These are phyloP conservation scores for Schmidtea mediterranea DNA, from an alignment of 1,140 invertebrate species.

Conservation along the genomic window DNA sequence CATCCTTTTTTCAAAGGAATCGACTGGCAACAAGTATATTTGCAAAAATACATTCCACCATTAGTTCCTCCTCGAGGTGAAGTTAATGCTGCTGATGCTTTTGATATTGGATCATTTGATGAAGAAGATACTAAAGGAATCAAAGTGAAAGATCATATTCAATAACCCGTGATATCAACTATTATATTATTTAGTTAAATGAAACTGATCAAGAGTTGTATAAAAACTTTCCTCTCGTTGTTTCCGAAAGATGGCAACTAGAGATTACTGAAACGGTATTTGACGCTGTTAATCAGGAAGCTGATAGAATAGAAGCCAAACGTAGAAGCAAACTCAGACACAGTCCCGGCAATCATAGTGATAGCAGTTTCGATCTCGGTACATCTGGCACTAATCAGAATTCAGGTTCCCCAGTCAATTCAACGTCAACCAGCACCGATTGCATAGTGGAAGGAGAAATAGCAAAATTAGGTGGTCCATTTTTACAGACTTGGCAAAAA, in stretches of 20 bases:
- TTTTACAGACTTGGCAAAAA: slow-evolving; percentile 32
- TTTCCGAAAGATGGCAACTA: slow-evolving; percentile 92
- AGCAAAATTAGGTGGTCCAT: slow-evolving; percentile 86
- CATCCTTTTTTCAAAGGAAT: slow-evolving; percentile 85
- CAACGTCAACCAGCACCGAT: slow-evolving; percentile 37
- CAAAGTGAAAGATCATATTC: background rate
- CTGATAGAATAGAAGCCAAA: slow-evolving; percentile 33
- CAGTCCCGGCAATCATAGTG: too few relatives aligned
- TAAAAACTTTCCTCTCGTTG: slow-evolving; percentile 87
- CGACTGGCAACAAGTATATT: slow-evolving; percentile 93
- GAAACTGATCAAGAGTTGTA: slow-evolving; percentile 91
- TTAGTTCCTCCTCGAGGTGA: slow-evolving; percentile 87
- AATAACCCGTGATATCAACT: too few relatives aligned
- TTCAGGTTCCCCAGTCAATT: too few relatives aligned
- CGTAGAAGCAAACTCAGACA: too few relatives aligned
- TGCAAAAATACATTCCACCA: slow-evolving; percentile 92
- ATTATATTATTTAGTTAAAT: slow-evolving; percentile 37
- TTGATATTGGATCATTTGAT: slow-evolving; percentile 98
- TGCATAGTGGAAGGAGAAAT: slow-evolving; percentile 97
- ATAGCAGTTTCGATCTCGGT: too few relatives aligned
- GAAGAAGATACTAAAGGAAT: slow-evolving; percentile 95
- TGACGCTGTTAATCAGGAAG: slow-evolving; percentile 82
- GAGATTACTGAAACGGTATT: slow-evolving; percentile 98
- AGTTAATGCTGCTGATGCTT: slow-evolving; percentile 96
- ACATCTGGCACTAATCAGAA: too few relatives aligned